Conservation (phyloP, 2,797 vertebrate species). For the Amniataba percoides region DNA sequence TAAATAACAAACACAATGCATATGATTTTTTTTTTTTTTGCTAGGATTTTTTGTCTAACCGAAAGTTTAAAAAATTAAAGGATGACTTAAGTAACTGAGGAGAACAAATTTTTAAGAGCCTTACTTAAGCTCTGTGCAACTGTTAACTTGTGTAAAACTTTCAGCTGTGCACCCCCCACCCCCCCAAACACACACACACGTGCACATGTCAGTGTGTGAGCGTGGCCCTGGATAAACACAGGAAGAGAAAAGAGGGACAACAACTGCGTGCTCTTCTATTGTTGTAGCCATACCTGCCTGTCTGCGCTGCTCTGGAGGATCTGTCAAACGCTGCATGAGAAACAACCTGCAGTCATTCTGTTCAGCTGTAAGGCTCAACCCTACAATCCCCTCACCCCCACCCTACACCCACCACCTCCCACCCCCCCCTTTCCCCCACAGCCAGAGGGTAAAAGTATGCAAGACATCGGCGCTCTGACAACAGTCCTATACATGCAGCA, state of each 20-base stretch:
- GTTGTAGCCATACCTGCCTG: conserved; percentile 65
- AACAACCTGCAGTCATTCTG: conserved; percentile 60
- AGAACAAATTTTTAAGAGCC: background rate
- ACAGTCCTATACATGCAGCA: conserved; percentile 62
- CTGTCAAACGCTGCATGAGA: conserved; percentile 60
- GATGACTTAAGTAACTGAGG: background rate
- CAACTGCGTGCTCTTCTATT: conserved; percentile 53
- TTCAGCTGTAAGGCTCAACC: conserved; percentile 50
- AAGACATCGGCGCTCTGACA: conserved; percentile 48
- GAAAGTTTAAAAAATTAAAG: conserved; percentile 9
- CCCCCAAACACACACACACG: background rate
- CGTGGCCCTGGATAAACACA: conserved; percentile 48
- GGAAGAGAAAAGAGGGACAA: conserved; percentile 34
- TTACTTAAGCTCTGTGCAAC: background rate
- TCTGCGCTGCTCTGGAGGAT: conserved; percentile 48
- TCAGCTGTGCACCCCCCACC: conserved; percentile 14
- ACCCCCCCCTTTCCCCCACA: background rate
- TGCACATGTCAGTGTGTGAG: conserved; percentile 26
- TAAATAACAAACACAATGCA: background rate
- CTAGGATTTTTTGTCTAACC: background rate
- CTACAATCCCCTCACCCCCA: background rate
- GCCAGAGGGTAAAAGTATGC: conserved; percentile 44
- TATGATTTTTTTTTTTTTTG: background rate
- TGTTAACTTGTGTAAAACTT: conserved; percentile 13
- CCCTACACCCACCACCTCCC: background rate